Evolutionary conservation across 1,140 invertebrate genomes (phyloP), one percentile per base, ranked within the genome.

Genomic region (Saccostrea echinata): DNA sequence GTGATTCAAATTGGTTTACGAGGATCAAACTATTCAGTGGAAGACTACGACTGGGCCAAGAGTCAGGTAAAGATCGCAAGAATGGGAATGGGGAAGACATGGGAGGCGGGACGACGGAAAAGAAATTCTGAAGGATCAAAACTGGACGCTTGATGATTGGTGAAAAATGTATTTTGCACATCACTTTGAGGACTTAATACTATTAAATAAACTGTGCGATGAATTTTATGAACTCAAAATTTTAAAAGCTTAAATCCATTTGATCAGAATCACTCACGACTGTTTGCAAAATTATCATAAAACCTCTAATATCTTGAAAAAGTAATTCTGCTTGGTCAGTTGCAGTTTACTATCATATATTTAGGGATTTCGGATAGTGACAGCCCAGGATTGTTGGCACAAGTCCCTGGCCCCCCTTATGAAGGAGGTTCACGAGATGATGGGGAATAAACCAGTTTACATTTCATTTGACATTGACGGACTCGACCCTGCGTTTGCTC

Each of bases 381-480:
- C 81, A 51, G 92, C 90, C 13, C 18, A 89, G 30, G 93, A 94
- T 12, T 94, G 92, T 52, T 94, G 92, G 92, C 88, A 92, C 55
- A 94, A 93, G 83, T 94, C 94, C 0, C 61, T 94, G 88, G 86
- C 86, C 16, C 91, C 92, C 0, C 83, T 94, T 11, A 94, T 94
- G 93, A 86, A 87, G 13, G 93, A 94, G 76, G 91, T 94, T 1
- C 88, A 92, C 30, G 57, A 90, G 13, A 92, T 91, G 88, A 93
- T 94, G 91, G 92, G 96, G 84, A 96, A 96, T 13, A 96, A 96
- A 89, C 97, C 97, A 1, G 95, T 98, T 24, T 98, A 99, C 92
- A 96, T 99, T 0, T 98, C 97, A 94, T 98, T 98, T 94, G 98
- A 99, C 94, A 98, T 99, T 85, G 98, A 99, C 94, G 96, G 97